A percentile compares a stretch with the other conserved stretches of the same genome.
phyloP scores from a whole-genome alignment of 2,797 vertebrate species.

The Macropus fuliginosus region DNA sequence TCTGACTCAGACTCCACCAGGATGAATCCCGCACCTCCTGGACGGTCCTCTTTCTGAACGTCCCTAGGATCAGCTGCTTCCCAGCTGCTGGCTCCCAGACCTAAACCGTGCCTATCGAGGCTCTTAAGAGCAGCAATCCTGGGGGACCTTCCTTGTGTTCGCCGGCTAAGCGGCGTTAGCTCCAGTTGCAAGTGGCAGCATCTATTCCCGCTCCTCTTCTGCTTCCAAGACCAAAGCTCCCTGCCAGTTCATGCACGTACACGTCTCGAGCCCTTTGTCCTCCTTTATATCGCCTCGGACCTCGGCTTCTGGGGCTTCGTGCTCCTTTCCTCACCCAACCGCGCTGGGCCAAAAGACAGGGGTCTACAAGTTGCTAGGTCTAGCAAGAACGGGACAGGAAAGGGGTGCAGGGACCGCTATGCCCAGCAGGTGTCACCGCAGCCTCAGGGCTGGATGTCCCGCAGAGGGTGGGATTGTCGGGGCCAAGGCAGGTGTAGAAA shows the following conservation, averaged over 20 bases:
- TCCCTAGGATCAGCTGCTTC: too few species aligned
- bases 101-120: neutral
- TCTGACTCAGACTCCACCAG: neutral
- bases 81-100: neutral
- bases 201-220: neutral
- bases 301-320: neutral
- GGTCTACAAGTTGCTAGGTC: rapidly evolving
- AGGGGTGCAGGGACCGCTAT: slow-evolving; percentile 69
- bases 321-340: neutral
- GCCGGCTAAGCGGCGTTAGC: neutral
- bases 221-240: neutral
- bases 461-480: neutral
- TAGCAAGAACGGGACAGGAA: slow-evolving; percentile 58
- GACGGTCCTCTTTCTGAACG: neutral
- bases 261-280: neutral
- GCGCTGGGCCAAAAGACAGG: neutral
- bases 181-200: neutral
- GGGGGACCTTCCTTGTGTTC: neutral
- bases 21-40: neutral
- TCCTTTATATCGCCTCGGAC: neutral
- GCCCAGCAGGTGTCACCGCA: slow-evolving; percentile 86
- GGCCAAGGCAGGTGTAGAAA: slow-evolving; percentile 69
- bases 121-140: neutral
- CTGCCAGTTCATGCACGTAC: neutral
- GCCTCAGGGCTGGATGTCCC: slow-evolving; percentile 73